phyloP scores from a whole-genome alignment of 2,113 vertebrate genomes.

The Tursiops truncatus region DNA sequence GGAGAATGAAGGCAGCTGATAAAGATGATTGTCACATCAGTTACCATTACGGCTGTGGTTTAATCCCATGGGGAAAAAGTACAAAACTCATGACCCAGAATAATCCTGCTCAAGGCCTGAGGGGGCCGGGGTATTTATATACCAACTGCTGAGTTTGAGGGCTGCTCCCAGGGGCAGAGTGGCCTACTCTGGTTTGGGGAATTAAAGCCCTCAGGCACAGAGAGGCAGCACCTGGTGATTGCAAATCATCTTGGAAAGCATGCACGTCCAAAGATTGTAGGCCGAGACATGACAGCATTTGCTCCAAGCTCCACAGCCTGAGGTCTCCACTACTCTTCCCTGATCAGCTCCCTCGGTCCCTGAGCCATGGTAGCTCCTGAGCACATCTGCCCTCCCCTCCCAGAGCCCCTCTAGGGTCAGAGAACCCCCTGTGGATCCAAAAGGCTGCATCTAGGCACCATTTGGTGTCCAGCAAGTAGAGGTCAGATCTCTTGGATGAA shows the following conservation, averaged over 20 bases:
- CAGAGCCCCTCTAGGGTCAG: no score
- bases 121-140: neutral
- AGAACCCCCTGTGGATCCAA: neutral
- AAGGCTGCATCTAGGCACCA: neutral
- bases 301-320: neutral
- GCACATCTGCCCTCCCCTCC: rapidly evolving
- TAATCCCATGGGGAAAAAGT: neutral
- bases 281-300: neutral
- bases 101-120: neutral
- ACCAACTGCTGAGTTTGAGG: neutral
- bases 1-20: neutral
- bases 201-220: neutral
- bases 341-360: neutral
- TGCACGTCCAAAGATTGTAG: neutral
- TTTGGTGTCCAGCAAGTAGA: neutral
- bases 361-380: neutral
- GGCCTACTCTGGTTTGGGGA: neutral
- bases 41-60: neutral
- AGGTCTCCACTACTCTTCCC: neutral
- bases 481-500: neutral
- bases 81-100: neutral
- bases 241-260: neutral
- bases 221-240: neutral
- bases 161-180: neutral
- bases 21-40: neutral